Evolutionary conservation across 2,797 vertebrate species (phyloP), one percentile per base, ranked within the genome.

Genomic region (Selene dorsalis): DNA sequence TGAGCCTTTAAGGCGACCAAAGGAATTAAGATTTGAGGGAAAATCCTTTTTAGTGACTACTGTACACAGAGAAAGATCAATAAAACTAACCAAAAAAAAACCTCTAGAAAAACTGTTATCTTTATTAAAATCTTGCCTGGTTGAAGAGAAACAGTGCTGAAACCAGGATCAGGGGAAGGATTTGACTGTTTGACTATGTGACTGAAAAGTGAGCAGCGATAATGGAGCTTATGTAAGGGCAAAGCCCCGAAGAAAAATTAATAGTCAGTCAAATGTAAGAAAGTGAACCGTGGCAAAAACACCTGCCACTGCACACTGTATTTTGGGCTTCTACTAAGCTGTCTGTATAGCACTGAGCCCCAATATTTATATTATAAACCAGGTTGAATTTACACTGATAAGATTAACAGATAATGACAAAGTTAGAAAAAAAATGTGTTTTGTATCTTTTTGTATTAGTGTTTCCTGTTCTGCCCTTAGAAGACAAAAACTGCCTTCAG

Each of bases 241-340:
- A 63, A 71, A 75, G 45, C 56, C 62, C 13, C 52, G 30, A 39
- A 50, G 47, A 69, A 73, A 77, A 83, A 38, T 26, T 22, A 69
- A 74, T 10, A 10, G 70, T 38, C 45, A 56, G 68, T 59, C 28
- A 77, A 73, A 70, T 62, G 50, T 28, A 66, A 78, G 65, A 45
- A 47, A 70, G 55, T 38, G 47, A 77, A 82, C 41, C 38, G 26
- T 16, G 32, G 71, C 18, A 41, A 77, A 57, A 48, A 75, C 68
- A 74, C 67, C 61, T 82, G 56, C 55, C 24, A 59, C 53, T 62
- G 52, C 22, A 28, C 9, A 28, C n/a, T 58, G 59, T 60, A 52
- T 69, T 11, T 53, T 41, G 65, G 24, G 2, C 22, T 70, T 48
- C 6, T 12, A 62, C n/a, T 41, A 48, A 64, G 65, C 48, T 57